These are phyloP conservation scores for Sturmia bella DNA, from an alignment of 2,888 invertebrate genomes.

Conservation along the genomic window DNA sequence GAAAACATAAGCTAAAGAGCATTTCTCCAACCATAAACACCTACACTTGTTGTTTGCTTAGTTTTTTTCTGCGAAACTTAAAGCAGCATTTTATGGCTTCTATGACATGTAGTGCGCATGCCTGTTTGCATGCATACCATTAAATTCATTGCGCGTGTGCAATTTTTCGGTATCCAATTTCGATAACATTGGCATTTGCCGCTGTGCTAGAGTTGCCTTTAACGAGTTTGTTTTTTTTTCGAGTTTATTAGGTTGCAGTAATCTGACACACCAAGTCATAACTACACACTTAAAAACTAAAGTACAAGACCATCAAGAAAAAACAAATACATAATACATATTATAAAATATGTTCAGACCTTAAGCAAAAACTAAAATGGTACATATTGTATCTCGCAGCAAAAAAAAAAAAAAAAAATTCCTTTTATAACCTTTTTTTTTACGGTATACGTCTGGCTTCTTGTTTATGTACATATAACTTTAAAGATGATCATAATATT, in stretches of 20 bases:
- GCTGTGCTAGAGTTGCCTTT: not conserved
- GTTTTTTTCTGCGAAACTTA: too few relatives aligned
- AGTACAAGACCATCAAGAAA: slow-evolving; percentile 46
- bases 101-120: slow-evolving; percentile 6
- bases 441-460: too few relatives aligned
- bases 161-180: slow-evolving; percentile 37
- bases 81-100: slow-evolving; percentile 36
- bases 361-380: too few relatives aligned
- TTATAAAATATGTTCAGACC: too few relatives aligned
- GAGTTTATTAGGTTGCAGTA: slow-evolving; percentile 39
- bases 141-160: slow-evolving; percentile 40
- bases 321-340: too few relatives aligned
- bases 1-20: not conserved
- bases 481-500: too few relatives aligned
- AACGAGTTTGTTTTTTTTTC: not conserved
- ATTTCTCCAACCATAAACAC: not conserved
- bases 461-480: too few relatives aligned
- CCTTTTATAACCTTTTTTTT: too few relatives aligned
- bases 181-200: slow-evolving; percentile 16
- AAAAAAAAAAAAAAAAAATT: too few relatives aligned
- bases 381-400: too few relatives aligned
- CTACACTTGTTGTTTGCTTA: slow-evolving; percentile 13
- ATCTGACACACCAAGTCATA: slow-evolving; percentile 33
- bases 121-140: not conserved
- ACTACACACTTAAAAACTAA: slow-evolving; percentile 32